Evolutionary conservation across 2,113 vertebrate species (phyloP), one percentile per base, ranked within the genome.

Genomic region (Oreochromis aureus): DNA sequence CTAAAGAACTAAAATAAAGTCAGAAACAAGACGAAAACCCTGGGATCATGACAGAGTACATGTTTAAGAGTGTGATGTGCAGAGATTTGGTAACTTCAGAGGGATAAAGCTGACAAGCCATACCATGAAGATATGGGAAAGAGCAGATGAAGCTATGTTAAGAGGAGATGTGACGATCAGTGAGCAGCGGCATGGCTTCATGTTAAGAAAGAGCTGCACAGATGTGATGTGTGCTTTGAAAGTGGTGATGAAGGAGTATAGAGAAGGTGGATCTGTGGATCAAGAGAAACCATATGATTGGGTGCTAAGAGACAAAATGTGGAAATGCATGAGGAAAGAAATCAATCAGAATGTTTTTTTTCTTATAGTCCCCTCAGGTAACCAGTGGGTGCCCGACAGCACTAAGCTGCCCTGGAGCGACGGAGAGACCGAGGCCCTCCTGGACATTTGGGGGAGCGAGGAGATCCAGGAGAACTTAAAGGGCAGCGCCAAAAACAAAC

Each of bases 391-490:
- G 27, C 9, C 82, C 1, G 95, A 96, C 18, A 93, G 92, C 81
- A 80, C 95, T 1, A 96, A 96, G 90, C 87, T 93, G 56, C 51
- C 93, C 36, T 96, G 96, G 95, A 85, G 91, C 3, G 95, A 96
- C 19, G 58, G 86, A 15, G 96, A 96, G 92, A 96, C 96, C 0
- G 63, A 94, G 81, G 83, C 93, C 39, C 95, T 96, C 8, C 91
- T 96, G 84, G 87, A 93, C 18, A 85, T 96, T 10, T 96, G 96
- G 96, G 95, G 95, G 7, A 95, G 94, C 10, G 91, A 95, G 19
- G 91, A 88, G 6, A 89, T 96, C 63, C 96, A 96, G 91, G 90
- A 94, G 84, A 95, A 88, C 58, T 27, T 96, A 86, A 96, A 93
- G 88, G 61, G 95, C 85, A 93, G 91, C 73, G 93, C 94, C 56